Evolutionary conservation across 2,113 vertebrate genomes (phyloP).

Genomic region (Neotoma lepida): DNA sequence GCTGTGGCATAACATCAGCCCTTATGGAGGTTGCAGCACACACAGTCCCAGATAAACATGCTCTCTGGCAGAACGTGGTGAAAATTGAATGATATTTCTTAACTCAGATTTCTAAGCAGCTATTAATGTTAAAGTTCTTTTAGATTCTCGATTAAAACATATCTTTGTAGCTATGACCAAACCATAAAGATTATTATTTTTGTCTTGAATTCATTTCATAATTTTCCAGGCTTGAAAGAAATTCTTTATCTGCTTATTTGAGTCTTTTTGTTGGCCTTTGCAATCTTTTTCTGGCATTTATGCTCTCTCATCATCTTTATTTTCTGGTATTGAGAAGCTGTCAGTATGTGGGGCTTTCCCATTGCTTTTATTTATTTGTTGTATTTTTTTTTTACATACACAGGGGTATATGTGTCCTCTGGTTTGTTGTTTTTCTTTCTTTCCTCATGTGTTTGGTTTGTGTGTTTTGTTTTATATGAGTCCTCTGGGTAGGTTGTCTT

Average conservation of each 20-base stretch:
- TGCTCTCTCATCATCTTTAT: not conserved
- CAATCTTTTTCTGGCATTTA: not conserved
- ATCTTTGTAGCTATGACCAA: not conserved
- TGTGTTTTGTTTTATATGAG: not conserved
- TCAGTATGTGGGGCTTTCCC: not conserved
- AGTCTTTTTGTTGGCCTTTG: not conserved
- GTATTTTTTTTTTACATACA: not conserved
- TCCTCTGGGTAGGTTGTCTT: not conserved
- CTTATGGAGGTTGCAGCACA: constrained; percentile 89
- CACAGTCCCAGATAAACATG: constrained; percentile 85
- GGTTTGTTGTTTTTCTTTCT: not conserved
- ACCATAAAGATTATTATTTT: not conserved
- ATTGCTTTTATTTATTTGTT: not conserved
- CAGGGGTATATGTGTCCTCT: not conserved
- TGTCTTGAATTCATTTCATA: not conserved
- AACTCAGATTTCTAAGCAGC: not conserved
- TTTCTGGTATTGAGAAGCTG: not conserved
- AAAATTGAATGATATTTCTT: not conserved
- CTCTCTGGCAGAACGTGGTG: not conserved
- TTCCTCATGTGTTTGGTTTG: not conserved
- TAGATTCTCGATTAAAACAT: not conserved
- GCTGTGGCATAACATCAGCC: constrained; percentile 81
- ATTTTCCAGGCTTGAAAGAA: not conserved
- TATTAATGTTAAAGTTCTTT: not conserved
- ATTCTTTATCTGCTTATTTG: not conserved